Evolutionary conservation across 1,140 invertebrate species (phyloP).

Genomic region (Heliconius eleuchia): DNA sequence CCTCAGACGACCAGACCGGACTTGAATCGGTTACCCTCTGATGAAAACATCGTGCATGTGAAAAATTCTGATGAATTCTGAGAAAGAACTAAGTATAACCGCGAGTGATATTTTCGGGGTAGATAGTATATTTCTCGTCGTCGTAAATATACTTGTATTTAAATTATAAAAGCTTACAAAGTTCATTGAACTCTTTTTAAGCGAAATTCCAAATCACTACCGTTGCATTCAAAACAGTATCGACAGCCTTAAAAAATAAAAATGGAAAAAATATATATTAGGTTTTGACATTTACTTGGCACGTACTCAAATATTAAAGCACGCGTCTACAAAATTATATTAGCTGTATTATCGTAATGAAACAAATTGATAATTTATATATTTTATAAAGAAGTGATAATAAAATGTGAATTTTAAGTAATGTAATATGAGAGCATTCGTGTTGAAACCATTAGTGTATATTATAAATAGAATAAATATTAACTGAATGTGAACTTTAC

Average conservation of each 20-base stretch:
- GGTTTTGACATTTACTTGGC: neutral
- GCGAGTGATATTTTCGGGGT: too few relatives aligned
- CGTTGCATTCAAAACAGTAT: neutral
- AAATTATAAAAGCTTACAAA: too few relatives aligned
- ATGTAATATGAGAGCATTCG: neutral
- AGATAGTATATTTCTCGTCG: too few relatives aligned
- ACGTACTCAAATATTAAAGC: neutral
- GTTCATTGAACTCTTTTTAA: neutral
- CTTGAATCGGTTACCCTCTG: too few relatives aligned
- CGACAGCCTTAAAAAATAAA: too few relatives aligned
- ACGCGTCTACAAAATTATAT: neutral
- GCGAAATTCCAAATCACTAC: neutral
- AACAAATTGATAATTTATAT: neutral
- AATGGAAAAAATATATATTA: too few relatives aligned
- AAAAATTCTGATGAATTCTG: too few relatives aligned
- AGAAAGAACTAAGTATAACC: too few relatives aligned
- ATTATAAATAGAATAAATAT: neutral
- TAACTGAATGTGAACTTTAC: neutral
- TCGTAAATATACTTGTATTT: too few relatives aligned
- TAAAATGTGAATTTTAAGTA: neutral
- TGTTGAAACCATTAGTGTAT: neutral
- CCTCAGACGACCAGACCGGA: too few relatives aligned
- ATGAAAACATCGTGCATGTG: too few relatives aligned
- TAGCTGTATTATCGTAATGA: neutral
- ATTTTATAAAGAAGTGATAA: neutral